Evolutionary conservation across 2,113 vertebrate species (phyloP).

Genomic region (Amia ocellicauda): DNA sequence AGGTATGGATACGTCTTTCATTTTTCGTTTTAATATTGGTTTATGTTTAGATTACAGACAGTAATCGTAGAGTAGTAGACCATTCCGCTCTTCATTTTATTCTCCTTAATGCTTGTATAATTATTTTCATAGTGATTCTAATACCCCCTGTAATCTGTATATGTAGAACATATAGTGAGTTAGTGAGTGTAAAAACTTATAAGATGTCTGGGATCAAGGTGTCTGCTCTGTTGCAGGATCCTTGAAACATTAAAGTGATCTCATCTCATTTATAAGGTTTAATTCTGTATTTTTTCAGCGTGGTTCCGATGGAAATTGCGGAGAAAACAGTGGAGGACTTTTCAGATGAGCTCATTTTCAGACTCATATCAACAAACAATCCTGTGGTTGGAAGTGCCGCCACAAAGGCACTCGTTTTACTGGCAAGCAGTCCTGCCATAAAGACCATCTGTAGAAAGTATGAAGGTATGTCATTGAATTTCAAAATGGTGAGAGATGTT

Average conservation of each 20-base stretch:
- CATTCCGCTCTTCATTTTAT: too few species aligned
- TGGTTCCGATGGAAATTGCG: conserved; percentile 60
- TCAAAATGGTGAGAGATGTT: background rate
- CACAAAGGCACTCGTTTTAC: conserved; percentile 70
- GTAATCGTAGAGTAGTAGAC: background rate
- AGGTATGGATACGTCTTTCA: conserved; percentile 58
- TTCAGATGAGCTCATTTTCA: conserved; percentile 83
- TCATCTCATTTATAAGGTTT: background rate
- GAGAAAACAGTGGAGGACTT: conserved; percentile 64
- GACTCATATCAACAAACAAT: conserved; percentile 76
- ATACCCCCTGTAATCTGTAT: too few species aligned
- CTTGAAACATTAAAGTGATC: background rate
- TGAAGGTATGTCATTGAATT: conserved; percentile 70
- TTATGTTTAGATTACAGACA: background rate
- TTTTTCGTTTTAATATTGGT: conserved; percentile 19
- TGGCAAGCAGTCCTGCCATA: conserved; percentile 61
- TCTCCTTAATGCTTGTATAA: too few species aligned
- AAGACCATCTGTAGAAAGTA: conserved; percentile 65
- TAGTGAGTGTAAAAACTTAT: too few species aligned
- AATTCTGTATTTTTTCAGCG: conserved; percentile 49
- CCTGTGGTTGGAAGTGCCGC: conserved; percentile 69
- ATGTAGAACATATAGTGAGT: too few species aligned
- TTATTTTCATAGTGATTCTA: too few species aligned
- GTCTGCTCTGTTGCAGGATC: background rate
- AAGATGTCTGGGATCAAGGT: too few species aligned